Evolutionary conservation across 2,797 vertebrate species (phyloP).

Genomic region (Lepilemur ruficaudatus): DNA sequence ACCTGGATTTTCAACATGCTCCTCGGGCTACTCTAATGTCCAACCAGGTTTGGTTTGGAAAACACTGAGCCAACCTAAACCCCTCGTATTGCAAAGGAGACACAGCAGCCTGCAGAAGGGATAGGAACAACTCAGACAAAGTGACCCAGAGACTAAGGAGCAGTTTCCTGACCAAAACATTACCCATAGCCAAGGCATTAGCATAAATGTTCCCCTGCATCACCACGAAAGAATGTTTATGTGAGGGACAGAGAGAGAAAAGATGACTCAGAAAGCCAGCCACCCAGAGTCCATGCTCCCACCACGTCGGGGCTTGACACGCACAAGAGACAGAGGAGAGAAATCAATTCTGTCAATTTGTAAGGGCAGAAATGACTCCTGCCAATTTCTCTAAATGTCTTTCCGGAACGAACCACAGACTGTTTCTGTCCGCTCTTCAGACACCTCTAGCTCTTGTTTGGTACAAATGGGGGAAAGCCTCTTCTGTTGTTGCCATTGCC

Average conservation of each 20-base stretch:
- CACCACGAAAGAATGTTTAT: not conserved
- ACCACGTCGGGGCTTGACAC: not conserved
- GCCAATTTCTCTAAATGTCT: not conserved
- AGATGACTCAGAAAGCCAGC: not conserved
- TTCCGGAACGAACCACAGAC: not conserved
- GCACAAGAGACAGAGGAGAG: not conserved
- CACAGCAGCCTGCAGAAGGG: not conserved
- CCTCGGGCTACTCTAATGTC: not conserved
- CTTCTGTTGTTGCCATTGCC: slow-evolving; percentile 30
- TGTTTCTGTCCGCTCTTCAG: not conserved
- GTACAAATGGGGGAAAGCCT: not conserved
- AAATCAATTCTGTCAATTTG: not conserved
- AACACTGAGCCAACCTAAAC: not conserved
- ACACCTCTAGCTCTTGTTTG: not conserved
- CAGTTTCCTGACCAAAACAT: not conserved
- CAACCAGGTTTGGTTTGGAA: not conserved
- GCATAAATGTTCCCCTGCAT: not conserved
- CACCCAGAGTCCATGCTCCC: not conserved
- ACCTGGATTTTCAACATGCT: not conserved
- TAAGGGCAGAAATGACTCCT: not conserved
- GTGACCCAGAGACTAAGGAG: not conserved
- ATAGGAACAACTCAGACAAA: not conserved
- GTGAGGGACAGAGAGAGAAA: not conserved
- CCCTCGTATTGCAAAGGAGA: not conserved
- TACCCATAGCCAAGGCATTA: not conserved